These are phyloP conservation scores for Perdita meconis DNA, from an alignment of 2,888 invertebrate genomes.

Conservation along the genomic window DNA sequence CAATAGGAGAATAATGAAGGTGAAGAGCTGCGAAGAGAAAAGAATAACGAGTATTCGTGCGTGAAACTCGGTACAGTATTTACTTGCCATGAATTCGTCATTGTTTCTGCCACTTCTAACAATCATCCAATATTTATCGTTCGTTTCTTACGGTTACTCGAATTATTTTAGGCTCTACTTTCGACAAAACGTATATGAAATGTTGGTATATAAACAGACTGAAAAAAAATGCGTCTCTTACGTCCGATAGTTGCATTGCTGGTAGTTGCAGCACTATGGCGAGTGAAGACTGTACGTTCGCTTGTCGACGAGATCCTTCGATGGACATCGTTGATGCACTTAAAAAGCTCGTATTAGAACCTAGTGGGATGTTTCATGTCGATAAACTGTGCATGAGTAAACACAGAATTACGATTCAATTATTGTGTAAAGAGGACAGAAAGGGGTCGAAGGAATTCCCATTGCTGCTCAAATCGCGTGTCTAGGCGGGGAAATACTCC, in stretches of 20 bases:
- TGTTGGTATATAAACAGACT: too few species aligned
- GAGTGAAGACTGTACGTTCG: too few species aligned
- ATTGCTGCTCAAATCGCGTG: conserved; percentile 48
- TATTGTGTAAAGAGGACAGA: background rate
- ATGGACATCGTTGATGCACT: conserved; percentile 37
- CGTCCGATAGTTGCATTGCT: too few species aligned
- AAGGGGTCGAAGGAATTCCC: conserved; percentile 12
- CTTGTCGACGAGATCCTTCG: conserved; percentile 28
- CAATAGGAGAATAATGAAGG: conserved; percentile 55
- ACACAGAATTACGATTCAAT: conserved; percentile 10
- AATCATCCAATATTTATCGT: too few species aligned
- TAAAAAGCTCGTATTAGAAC: conserved; percentile 72
- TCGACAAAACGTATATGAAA: too few species aligned
- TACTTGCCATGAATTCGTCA: too few species aligned
- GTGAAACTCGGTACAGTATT: too few species aligned
- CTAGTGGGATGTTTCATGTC: conserved; percentile 39
- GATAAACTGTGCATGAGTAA: conserved; percentile 31
- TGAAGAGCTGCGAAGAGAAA: conserved; percentile 39
- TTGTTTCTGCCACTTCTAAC: too few species aligned
- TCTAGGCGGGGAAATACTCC: background rate
- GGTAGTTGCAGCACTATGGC: too few species aligned
- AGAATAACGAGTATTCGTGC: conserved; percentile 9
- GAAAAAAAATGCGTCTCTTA: too few species aligned
- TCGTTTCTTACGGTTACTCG: too few species aligned
- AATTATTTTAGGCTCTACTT: too few species aligned